Base-by-base conservation (phyloP, 2,113 vertebrate species). In the Mixornis gularis region DNA sequence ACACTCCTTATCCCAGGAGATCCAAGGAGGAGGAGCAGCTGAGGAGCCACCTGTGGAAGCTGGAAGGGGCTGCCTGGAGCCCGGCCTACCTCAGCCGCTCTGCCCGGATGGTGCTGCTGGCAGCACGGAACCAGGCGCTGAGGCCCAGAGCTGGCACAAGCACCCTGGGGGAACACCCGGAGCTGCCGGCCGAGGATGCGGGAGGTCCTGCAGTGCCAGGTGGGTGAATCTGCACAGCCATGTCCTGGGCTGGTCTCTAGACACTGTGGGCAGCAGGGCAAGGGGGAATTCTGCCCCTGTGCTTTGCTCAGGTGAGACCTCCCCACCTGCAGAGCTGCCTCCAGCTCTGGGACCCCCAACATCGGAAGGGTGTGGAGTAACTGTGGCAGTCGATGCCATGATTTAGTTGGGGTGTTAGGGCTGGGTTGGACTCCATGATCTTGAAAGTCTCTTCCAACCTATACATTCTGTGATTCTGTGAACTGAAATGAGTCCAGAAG, bases 61-160 rank as follows among this genome's bases (percentile, higher is more conserved):
- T 96, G 53, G 94, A 96, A 16, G 94, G 95, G 2, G 71, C 59
- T 6, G 3, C 64, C 13, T 3, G 30, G 20, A 88, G 52, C 56
- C 40, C 25, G 0, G 55, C 38, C 34, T 22, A 22, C 36, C 90
- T 97, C 72, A 97, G 97, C 41, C 93, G 96, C 46, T 96, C 97
- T 4, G 97, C 97, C 26, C 85, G 4, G 17, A 97, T 98, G 98
- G 95, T 97, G 43, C 93, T 97, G 30, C 94, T 94, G 7, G 98
- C 97, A 3, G 90, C 83, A 0, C 38, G 10, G 58, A 89, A 66
- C 15, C 40, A 63, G 49, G 69, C 9, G 0, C 15, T 8, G 40
- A 72, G 69, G 29, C n/a, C 48, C 58, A 7, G 52, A 36, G 12
- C 72, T 3, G 1, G 19, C 52, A 13, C 0, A 0, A 46, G 58